These are phyloP conservation scores for Hippopotamyrus pictus DNA, from an alignment of 2,797 vertebrate genomes.

Conservation along the genomic window DNA sequence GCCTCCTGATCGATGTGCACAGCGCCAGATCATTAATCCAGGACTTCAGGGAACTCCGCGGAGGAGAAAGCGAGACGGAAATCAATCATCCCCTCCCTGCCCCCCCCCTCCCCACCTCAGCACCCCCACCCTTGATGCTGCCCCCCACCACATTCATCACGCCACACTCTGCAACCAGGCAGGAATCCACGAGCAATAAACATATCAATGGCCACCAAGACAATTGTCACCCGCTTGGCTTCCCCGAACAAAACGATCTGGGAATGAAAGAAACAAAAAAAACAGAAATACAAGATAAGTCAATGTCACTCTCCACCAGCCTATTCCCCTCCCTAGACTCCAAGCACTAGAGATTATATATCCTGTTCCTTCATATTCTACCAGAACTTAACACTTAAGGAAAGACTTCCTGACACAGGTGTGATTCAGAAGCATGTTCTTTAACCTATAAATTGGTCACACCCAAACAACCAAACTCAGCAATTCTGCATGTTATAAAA, in stretches of 20 bases:
- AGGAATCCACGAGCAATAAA: slow-evolving; percentile 44
- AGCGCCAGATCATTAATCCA: slow-evolving; percentile 70
- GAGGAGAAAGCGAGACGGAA: slow-evolving; percentile 51
- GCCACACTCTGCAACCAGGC: slow-evolving; percentile 27
- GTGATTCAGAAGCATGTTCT: background rate
- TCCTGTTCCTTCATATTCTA: background rate
- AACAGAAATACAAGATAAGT: slow-evolving; percentile 21
- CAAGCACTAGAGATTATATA: slow-evolving; percentile 1
- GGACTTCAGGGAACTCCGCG: slow-evolving; percentile 55
- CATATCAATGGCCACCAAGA: slow-evolving; percentile 41
- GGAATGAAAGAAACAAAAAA: slow-evolving; percentile 7
- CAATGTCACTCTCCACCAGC: slow-evolving; percentile 16
- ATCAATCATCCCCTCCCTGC: slow-evolving; percentile 58
- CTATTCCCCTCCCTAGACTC: slow-evolving; percentile 9
- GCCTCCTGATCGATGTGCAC: slow-evolving; percentile 58
- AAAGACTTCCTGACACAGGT: background rate
- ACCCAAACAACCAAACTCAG: background rate
- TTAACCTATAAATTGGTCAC: background rate
- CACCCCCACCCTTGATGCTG: slow-evolving; percentile 20
- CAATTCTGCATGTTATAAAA: background rate
- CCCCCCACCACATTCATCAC: slow-evolving; percentile 34
- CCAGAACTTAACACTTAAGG: background rate
- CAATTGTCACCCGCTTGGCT: slow-evolving; percentile 24
- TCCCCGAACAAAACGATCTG: slow-evolving; percentile 30
- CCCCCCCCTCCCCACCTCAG: slow-evolving; percentile 30